These are phyloP conservation scores for Dasysyrphus tricinctus DNA, from an alignment of 2,888 invertebrate genomes.

Conservation along the genomic window DNA sequence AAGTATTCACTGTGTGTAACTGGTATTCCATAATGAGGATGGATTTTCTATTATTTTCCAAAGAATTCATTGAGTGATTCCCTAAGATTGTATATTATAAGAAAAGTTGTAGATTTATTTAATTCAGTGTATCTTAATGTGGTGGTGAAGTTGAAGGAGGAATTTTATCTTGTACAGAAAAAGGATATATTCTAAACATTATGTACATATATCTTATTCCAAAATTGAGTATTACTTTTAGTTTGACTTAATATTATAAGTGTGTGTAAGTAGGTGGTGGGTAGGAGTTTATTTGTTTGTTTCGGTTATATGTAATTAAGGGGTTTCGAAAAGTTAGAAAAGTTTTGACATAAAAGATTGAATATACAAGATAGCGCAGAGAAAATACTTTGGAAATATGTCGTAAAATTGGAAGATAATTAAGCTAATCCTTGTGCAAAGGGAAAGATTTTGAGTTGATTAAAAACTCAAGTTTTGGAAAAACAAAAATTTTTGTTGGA, in stretches of 20 bases:
- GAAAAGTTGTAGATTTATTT: slow-evolving; percentile 62
- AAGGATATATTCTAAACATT: slow-evolving; percentile 13
- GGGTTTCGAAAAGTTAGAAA: slow-evolving; percentile 59
- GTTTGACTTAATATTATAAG: slow-evolving; percentile 12
- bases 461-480: slow-evolving; percentile 51
- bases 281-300: slow-evolving; percentile 3
- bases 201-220: slow-evolving; percentile 13
- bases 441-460: slow-evolving; percentile 48
- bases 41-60: slow-evolving; percentile 57
- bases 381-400: slow-evolving; percentile 50
- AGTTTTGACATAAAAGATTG: slow-evolving; percentile 69
- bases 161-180: background rate
- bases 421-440: slow-evolving; percentile 49
- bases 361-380: slow-evolving; percentile 44
- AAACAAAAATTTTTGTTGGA: slow-evolving; percentile 13
- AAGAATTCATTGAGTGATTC: slow-evolving; percentile 56
- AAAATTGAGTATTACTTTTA: slow-evolving; percentile 25
- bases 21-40: slow-evolving; percentile 45
- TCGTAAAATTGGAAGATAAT: slow-evolving; percentile 73
- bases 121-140: slow-evolving; percentile 29
- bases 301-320: slow-evolving; percentile 44
- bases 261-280: background rate
- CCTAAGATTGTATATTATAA: slow-evolving; percentile 35
- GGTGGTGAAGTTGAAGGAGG: background rate
- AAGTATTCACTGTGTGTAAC: background rate